phyloP scores from a whole-genome alignment of 2,797 vertebrate species.

The Coregonus suidteri region DNA sequence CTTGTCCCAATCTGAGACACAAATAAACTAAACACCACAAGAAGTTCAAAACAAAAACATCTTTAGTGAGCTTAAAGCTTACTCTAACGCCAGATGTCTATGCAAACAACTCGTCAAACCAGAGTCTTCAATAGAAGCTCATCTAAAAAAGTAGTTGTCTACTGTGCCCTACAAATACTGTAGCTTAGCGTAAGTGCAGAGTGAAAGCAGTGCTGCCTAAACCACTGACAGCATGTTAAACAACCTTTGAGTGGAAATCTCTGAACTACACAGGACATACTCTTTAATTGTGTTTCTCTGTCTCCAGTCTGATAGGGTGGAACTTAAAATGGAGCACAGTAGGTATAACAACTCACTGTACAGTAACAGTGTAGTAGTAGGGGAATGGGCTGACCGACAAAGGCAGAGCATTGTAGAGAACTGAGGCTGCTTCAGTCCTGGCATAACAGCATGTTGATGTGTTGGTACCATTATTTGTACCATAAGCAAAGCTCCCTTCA shows the following conservation, averaged over 20 bases:
- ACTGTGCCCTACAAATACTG: neutral
- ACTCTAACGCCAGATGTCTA: too few relatives aligned
- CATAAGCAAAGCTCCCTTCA: neutral
- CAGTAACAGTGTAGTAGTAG: neutral
- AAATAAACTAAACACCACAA: too few relatives aligned
- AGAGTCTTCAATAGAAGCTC: too few relatives aligned
- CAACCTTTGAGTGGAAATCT: neutral
- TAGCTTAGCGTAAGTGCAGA: neutral
- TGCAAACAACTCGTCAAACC: too few relatives aligned
- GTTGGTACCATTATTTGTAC: neutral
- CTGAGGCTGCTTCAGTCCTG: neutral
- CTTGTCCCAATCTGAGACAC: too few relatives aligned
- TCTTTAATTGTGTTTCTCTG: slow-evolving; percentile 7
- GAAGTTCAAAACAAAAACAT: too few relatives aligned
- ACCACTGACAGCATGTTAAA: neutral
- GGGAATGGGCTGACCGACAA: neutral
- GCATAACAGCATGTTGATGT: neutral
- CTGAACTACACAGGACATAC: slow-evolving; percentile 8
- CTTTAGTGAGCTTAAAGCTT: too few relatives aligned
- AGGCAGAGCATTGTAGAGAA: neutral
- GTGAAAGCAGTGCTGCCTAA: neutral
- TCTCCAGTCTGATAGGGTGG: slow-evolving; percentile 13
- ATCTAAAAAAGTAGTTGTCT: neutral
- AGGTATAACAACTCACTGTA: neutral
- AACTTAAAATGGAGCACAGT: neutral